These are phyloP conservation scores for Rachycentron canadum DNA, from an alignment of 2,797 vertebrate genomes.

Conservation along the genomic window DNA sequence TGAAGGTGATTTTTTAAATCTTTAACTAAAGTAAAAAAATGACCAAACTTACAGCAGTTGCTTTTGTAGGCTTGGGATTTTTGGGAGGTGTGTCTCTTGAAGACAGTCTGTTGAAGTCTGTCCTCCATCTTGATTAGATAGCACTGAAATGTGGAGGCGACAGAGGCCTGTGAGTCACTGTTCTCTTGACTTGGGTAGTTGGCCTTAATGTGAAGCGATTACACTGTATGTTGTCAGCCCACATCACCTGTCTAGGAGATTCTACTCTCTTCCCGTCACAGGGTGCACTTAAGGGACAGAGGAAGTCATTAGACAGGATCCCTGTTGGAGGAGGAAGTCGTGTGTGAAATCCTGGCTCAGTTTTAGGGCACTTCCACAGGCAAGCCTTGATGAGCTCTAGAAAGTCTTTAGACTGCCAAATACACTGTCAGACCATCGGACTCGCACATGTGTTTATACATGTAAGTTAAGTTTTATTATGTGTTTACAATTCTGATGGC, in stretches of 20 bases:
- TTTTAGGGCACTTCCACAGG: conserved; percentile 42
- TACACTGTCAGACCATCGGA: conserved; percentile 27
- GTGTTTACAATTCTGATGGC: conserved; percentile 71
- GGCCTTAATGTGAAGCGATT: conserved; percentile 65
- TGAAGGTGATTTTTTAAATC: too few species aligned
- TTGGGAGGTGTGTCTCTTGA: not conserved
- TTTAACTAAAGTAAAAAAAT: too few species aligned
- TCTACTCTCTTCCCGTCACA: conserved; percentile 51
- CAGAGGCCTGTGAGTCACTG: conserved; percentile 25
- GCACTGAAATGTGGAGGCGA: conserved; percentile 19
- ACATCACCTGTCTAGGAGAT: conserved; percentile 66
- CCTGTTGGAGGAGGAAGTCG: conserved; percentile 31
- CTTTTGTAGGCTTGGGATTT: too few species aligned
- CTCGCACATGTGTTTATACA: conserved; percentile 61
- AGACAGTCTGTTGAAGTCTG: not conserved
- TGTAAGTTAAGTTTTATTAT: conserved; percentile 62
- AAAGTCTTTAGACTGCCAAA: conserved; percentile 50
- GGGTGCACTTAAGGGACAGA: conserved; percentile 43
- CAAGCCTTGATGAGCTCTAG: conserved; percentile 26
- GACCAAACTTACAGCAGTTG: too few species aligned
- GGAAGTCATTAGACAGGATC: conserved; percentile 51
- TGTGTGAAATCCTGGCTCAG: conserved; percentile 45
- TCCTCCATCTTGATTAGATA: conserved; percentile 34
- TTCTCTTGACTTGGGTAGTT: conserved; percentile 51
- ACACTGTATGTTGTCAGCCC: conserved; percentile 51